Conservation (phyloP, 2,113 vertebrate species). For the Seriola dumerili region DNA sequence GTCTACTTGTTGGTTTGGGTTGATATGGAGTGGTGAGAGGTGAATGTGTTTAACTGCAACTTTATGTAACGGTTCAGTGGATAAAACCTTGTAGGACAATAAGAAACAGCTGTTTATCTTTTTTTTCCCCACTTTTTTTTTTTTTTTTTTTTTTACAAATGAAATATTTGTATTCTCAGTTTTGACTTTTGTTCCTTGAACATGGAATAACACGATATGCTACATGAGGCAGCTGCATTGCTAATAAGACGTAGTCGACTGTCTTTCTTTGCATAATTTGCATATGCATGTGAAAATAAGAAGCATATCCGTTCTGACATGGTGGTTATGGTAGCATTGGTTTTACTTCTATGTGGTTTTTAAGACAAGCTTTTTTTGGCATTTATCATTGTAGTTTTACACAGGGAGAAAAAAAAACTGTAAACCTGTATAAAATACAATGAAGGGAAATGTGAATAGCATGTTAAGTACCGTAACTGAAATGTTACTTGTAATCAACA, state of each 20-base stretch:
- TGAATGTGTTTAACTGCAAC: constrained; percentile 25
- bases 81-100: constrained; percentile 14
- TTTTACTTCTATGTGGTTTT: constrained; percentile 34
- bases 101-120: constrained; percentile 21
- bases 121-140: background rate
- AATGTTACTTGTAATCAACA: constrained; percentile 54
- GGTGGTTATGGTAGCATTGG: constrained; percentile 20
- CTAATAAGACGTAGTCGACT: background rate
- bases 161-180: constrained; percentile 41
- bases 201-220: constrained; percentile 44
- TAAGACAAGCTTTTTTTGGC: constrained; percentile 20
- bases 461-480: constrained; percentile 47
- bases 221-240: constrained; percentile 56
- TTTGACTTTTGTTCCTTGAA: constrained; percentile 37
- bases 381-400: constrained; percentile 60
- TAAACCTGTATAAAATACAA: constrained; percentile 38
- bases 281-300: constrained; percentile 54
- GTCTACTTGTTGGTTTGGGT: constrained; percentile 35
- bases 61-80: constrained; percentile 3
- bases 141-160: constrained; percentile 31
- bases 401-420: constrained; percentile 18
- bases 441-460: constrained; percentile 57
- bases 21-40: constrained; percentile 39
- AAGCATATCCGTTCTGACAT: constrained; percentile 23
- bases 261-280: constrained; percentile 53